Evolutionary conservation across 2,888 invertebrate genomes (phyloP).

Genomic region (Drosophila vallismaia): DNA sequence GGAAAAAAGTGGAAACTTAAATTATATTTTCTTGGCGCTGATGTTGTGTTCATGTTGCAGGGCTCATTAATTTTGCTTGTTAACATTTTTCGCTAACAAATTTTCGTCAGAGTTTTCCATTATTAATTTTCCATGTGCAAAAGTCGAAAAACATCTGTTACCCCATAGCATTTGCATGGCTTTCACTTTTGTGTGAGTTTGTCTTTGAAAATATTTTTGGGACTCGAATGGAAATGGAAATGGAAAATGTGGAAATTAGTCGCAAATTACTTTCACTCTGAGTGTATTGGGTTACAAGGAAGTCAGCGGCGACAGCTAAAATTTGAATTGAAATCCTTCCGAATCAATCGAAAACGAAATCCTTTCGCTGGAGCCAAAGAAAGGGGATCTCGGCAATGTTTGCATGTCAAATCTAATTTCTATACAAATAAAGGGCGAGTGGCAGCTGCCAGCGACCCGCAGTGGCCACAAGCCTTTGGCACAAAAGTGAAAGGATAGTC

Average conservation of each 20-base stretch:
- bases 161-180: conserved; percentile 71
- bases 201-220: neutral
- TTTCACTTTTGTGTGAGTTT: conserved; percentile 59
- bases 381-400: conserved; percentile 50
- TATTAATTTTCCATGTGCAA: conserved; percentile 25
- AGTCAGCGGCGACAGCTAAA: conserved; percentile 42
- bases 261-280: conserved; percentile 77
- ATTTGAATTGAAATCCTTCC: conserved; percentile 19
- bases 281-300: conserved; percentile 53
- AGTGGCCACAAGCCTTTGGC: conserved; percentile 67
- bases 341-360: conserved; percentile 44
- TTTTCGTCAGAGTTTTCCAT: conserved; percentile 38
- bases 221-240: conserved; percentile 39
- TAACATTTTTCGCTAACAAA: conserved; percentile 71
- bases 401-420: conserved; percentile 80
- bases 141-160: conserved; percentile 58
- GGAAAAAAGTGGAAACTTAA: conserved; percentile 32
- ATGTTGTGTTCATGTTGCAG: conserved; percentile 52
- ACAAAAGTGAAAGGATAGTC: conserved; percentile 59
- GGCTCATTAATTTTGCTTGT: conserved; percentile 76
- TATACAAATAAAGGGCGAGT: conserved; percentile 68
- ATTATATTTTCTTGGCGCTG: conserved; percentile 27
- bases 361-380: conserved; percentile 58
- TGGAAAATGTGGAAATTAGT: conserved; percentile 66
- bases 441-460: conserved; percentile 54